These are phyloP conservation scores for Tragelaphus scriptus DNA, from an alignment of 2,113 vertebrate species.

Conservation along the genomic window DNA sequence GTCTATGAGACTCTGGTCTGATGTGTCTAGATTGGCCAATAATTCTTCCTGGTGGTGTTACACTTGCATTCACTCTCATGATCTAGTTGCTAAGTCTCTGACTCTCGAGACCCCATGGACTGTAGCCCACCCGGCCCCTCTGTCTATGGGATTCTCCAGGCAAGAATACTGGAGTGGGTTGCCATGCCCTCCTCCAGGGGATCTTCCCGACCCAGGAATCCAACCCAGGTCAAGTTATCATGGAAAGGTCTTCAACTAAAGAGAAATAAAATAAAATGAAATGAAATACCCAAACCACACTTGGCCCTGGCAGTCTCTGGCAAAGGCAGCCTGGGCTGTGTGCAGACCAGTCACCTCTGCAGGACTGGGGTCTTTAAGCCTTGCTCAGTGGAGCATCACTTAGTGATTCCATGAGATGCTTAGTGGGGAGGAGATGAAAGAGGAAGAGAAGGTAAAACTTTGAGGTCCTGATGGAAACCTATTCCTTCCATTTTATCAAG, in stretches of 20 bases:
- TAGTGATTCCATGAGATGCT: neutral
- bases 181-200: neutral
- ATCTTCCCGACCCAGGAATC: neutral
- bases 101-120: neutral
- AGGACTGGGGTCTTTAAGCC: neutral
- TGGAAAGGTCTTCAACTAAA: neutral
- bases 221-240: neutral
- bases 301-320: neutral
- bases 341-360: too few species aligned
- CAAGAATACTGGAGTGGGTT: neutral
- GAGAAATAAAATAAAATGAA: neutral
- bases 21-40: neutral
- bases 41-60: neutral
- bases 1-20: neutral
- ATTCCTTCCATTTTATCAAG: neutral
- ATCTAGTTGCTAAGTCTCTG: neutral
- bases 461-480: neutral
- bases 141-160: neutral
- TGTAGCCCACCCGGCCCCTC: neutral
- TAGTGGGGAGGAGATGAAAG: neutral
- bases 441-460: neutral
- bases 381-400: neutral
- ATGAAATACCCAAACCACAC: neutral
- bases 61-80: neutral
- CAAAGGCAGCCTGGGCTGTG: neutral